Percentiles rank a stretch among this genome's conserved stretches.
Conservation (phyloP, 2,888 invertebrate genomes). For the Chrysodeixis includens region DNA sequence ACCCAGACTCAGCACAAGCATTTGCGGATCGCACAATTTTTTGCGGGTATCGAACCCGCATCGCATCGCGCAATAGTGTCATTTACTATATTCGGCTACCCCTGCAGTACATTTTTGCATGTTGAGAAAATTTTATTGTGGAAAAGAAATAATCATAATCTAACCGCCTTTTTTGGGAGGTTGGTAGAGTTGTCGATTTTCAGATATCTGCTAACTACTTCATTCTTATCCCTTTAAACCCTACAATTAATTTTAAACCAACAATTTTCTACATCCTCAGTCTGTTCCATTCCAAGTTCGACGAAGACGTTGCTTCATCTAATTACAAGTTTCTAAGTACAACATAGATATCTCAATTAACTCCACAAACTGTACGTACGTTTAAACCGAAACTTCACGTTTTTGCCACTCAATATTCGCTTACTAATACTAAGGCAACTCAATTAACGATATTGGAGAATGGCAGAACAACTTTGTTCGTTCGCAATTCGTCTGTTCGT, state of each 20-base stretch:
- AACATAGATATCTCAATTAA: constrained; percentile 6
- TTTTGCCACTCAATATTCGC: constrained; percentile 45
- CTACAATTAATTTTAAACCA: not conserved
- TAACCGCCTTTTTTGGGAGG: too few relatives aligned
- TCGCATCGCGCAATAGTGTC: too few relatives aligned
- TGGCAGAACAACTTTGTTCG: constrained; percentile 56
- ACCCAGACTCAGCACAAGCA: too few relatives aligned
- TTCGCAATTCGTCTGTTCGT: constrained; percentile 53
- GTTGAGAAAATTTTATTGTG: too few relatives aligned
- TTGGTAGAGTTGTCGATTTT: too few relatives aligned
- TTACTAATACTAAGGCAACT: constrained; percentile 58
- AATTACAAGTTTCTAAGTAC: not conserved
- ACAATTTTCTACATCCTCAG: not conserved
- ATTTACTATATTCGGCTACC: too few relatives aligned
- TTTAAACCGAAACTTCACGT: constrained; percentile 19
- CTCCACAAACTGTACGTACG: constrained; percentile 16
- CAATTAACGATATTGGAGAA: constrained; percentile 67
- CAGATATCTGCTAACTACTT: too few relatives aligned
- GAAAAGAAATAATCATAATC: too few relatives aligned
- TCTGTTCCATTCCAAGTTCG: not conserved
- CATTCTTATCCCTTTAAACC: too few relatives aligned
- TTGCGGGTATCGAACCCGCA: too few relatives aligned
- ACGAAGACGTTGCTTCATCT: not conserved
- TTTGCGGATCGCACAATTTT: too few relatives aligned
- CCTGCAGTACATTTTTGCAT: too few relatives aligned